Evolutionary conservation across 2,113 vertebrate species (phyloP).

Genomic region (Datnioides undecimradiatus): DNA sequence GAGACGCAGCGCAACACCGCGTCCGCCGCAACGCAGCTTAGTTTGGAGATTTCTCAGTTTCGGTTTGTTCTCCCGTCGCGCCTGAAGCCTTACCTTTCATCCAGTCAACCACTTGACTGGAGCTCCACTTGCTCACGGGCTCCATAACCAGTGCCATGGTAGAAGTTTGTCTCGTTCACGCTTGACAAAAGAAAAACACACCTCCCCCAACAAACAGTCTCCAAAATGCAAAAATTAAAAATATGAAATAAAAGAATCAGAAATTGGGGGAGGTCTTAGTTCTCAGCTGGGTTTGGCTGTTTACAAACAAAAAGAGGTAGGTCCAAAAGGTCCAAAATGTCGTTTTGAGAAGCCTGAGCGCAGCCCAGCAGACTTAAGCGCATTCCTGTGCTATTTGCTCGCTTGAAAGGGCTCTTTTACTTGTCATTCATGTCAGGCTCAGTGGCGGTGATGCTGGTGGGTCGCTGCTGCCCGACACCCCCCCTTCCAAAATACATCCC

Average conservation of each 20-base stretch:
- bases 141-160: constrained; percentile 87
- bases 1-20: constrained; percentile 3
- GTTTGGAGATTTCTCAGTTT: not conserved
- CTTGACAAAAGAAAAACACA: constrained; percentile 75
- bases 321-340: constrained; percentile 69
- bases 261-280: not conserved
- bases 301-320: constrained; percentile 61
- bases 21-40: constrained; percentile 2
- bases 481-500: constrained; percentile 60
- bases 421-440: constrained; percentile 79
- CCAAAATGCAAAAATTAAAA: not conserved
- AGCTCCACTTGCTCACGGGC: constrained; percentile 88
- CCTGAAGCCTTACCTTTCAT: constrained; percentile 83
- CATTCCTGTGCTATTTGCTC: constrained; percentile 78
- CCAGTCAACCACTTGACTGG: constrained; percentile 85
- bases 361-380: constrained; percentile 63
- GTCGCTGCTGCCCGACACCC: constrained; percentile 50
- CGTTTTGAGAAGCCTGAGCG: constrained; percentile 39
- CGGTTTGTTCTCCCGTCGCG: not conserved
- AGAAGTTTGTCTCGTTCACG: constrained; percentile 82
- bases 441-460: constrained; percentile 61
- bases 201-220: constrained; percentile 49
- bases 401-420: constrained; percentile 65
- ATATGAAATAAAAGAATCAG: not conserved
- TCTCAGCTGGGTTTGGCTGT: constrained; percentile 29